These are phyloP conservation scores for Anthophora plumipes DNA, from an alignment of 2,888 invertebrate genomes.

Conservation along the genomic window DNA sequence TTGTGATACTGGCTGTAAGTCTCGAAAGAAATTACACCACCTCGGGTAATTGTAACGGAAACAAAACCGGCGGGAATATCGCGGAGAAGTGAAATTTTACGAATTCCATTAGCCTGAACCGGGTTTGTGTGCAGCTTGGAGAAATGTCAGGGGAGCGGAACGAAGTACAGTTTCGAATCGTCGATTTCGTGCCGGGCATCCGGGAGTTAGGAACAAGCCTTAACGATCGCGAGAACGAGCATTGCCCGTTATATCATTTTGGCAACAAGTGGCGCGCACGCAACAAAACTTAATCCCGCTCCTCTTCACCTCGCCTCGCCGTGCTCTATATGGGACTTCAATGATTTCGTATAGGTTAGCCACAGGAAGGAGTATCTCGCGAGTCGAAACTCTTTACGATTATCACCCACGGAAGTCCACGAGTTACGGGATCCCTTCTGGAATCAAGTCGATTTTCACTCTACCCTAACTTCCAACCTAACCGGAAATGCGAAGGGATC, in stretches of 20 bases:
- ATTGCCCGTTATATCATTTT: constrained; percentile 65
- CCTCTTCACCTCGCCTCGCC: no score
- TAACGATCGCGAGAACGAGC: constrained; percentile 59
- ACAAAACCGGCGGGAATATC: no score
- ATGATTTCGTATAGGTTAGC: background rate
- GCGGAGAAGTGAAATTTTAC: no score
- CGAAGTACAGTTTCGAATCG: background rate
- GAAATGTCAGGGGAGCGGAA: background rate
- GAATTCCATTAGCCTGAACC: no score
- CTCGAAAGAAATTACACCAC: no score
- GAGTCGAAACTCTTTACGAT: constrained; percentile 13
- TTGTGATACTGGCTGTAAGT: no score
- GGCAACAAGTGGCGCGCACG: constrained; percentile 63
- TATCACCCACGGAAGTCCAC: constrained; percentile 12
- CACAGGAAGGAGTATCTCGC: background rate
- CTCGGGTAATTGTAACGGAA: no score
- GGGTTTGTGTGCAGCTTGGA: no score
- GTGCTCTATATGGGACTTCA: background rate
- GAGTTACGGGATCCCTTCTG: background rate
- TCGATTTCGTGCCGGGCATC: no score
- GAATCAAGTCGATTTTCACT: background rate
- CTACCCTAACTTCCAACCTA: background rate
- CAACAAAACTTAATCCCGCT: background rate
- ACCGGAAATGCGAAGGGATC: constrained; percentile 1
- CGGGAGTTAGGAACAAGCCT: constrained; percentile 22